phyloP scores from a whole-genome alignment of 2,797 vertebrate genomes.

The Cephalopachus bancanus region DNA sequence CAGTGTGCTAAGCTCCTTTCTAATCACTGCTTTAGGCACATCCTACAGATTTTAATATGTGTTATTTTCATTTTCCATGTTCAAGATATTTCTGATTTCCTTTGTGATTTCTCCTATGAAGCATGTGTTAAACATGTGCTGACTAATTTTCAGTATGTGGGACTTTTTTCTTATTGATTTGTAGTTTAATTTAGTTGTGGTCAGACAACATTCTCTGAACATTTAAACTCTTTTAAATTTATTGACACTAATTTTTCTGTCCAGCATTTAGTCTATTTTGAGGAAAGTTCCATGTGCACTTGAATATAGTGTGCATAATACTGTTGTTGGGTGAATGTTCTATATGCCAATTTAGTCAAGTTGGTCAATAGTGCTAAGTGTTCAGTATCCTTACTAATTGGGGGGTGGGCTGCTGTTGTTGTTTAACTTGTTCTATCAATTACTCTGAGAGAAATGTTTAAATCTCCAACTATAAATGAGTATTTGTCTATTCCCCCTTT shows the following conservation, averaged over 20 bases:
- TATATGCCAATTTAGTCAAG: neutral
- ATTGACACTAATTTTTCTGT: neutral
- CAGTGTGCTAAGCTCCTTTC: neutral
- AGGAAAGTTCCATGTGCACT: neutral
- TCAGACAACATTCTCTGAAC: neutral
- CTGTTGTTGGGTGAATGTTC: neutral
- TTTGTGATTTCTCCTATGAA: neutral
- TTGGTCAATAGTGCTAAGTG: neutral
- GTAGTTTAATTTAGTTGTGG: conserved; percentile 23
- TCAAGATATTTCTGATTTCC: neutral
- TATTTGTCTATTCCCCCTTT: neutral
- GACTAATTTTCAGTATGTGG: neutral
- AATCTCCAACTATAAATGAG: neutral
- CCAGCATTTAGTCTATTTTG: neutral
- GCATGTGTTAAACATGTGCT: neutral
- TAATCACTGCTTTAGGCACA: neutral
- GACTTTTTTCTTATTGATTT: neutral
- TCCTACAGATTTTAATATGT: neutral
- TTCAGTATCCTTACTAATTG: neutral
- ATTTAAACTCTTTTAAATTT: neutral
- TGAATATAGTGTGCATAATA: neutral
- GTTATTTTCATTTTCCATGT: neutral
- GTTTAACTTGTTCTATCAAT: neutral
- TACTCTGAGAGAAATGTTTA: neutral
- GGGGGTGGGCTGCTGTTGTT: neutral